Conservation (phyloP, 1,140 invertebrate genomes). For the Hylyphantes graminicola region DNA sequence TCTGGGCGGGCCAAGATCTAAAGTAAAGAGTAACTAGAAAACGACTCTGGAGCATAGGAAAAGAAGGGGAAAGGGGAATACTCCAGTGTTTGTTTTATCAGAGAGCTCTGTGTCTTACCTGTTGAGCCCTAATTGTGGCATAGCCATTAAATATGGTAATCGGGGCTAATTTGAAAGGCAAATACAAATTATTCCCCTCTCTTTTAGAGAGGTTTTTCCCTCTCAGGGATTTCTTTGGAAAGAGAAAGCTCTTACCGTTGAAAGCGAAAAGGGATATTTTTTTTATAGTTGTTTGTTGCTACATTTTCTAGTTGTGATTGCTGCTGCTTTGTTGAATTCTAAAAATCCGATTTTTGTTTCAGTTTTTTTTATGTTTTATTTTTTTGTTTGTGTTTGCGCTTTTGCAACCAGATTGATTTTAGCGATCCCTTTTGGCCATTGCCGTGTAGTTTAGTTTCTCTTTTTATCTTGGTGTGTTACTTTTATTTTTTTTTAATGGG, state of each 20-base stretch:
- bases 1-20: constrained; percentile 7
- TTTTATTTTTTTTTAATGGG: constrained; percentile 30
- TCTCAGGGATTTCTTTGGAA: constrained; percentile 51
- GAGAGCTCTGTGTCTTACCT: constrained; percentile 53
- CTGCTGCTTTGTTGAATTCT: constrained; percentile 55
- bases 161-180: constrained; percentile 60
- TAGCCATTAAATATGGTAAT: constrained; percentile 61
- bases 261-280: constrained; percentile 57
- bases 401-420: constrained; percentile 55
- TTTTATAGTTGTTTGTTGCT: constrained; percentile 36
- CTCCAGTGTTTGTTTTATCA: constrained; percentile 59
- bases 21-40: constrained; percentile 50
- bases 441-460: constrained; percentile 14
- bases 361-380: constrained; percentile 4
- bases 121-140: constrained; percentile 59
- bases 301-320: constrained; percentile 58
- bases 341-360: constrained; percentile 54
- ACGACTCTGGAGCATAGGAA: constrained; percentile 31
- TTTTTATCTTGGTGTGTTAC: not conserved
- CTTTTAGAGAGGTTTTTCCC: constrained; percentile 55
- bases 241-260: constrained; percentile 58
- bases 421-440: constrained; percentile 50
- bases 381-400: constrained; percentile 45
- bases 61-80: constrained; percentile 1
- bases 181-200: constrained; percentile 60